Evolutionary conservation across 2,888 invertebrate species (phyloP).

Genomic region (Lasioglossum calceatum): DNA sequence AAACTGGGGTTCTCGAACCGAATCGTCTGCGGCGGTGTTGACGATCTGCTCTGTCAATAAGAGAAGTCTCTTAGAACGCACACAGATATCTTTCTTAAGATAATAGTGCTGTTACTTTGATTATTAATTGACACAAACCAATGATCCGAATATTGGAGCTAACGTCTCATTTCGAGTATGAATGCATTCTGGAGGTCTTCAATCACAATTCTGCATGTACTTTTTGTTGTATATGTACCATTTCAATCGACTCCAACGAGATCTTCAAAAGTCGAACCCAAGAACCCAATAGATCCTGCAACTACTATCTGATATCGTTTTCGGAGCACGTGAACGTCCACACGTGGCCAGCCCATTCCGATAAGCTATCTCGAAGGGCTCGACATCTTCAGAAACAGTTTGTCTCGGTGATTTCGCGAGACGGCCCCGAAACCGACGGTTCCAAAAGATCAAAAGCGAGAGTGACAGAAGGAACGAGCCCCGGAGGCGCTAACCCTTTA

Average conservation of each 20-base stretch:
- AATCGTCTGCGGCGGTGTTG: neutral
- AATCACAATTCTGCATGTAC: neutral
- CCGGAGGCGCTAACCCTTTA: conserved; percentile 6
- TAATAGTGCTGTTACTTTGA: neutral
- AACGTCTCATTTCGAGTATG: neutral
- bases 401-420: neutral
- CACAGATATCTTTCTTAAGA: neutral
- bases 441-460: neutral
- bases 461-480: neutral
- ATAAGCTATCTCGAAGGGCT: neutral
- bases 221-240: neutral
- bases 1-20: neutral
- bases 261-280: neutral
- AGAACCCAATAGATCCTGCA: neutral
- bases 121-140: neutral
- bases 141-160: neutral
- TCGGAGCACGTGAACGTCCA: neutral
- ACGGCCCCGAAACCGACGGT: neutral
- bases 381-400: neutral
- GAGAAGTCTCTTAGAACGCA: neutral
- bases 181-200: neutral
- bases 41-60: neutral
- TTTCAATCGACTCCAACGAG: neutral
- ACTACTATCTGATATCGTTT: neutral
- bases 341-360: neutral